phyloP scores from a whole-genome alignment of 2,113 vertebrate species.

The Cavia porcellus region DNA sequence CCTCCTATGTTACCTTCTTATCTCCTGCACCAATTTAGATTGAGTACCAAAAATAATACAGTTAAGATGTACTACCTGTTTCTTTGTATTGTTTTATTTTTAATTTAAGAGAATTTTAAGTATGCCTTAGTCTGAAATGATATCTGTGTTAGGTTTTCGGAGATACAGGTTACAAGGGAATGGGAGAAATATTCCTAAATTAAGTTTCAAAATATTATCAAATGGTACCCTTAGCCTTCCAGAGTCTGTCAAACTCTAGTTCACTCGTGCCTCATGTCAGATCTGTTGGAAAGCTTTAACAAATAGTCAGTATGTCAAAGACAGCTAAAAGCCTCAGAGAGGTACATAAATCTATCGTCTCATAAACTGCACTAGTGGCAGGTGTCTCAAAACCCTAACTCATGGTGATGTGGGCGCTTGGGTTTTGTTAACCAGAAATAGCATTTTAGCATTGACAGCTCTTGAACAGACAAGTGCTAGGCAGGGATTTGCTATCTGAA shows the following conservation, averaged over 20 bases:
- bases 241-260: conserved; percentile 14
- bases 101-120: conserved; percentile 14
- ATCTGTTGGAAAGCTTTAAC: conserved; percentile 60
- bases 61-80: neutral
- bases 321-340: conserved; percentile 66
- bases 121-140: neutral
- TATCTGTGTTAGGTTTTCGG: neutral
- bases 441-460: conserved; percentile 70
- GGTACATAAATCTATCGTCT: conserved; percentile 60
- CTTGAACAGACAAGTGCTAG: conserved; percentile 49
- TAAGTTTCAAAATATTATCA: conserved; percentile 51
- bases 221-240: conserved; percentile 46
- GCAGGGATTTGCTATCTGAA: conserved; percentile 36
- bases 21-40: too few relatives aligned
- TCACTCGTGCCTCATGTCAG: conserved; percentile 37
- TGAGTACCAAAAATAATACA: too few relatives aligned
- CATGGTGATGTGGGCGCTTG: conserved; percentile 28
- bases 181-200: conserved; percentile 46
- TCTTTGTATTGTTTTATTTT: conserved; percentile 6
- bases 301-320: conserved; percentile 54
- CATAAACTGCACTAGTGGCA: conserved; percentile 62
- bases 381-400: conserved; percentile 64
- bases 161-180: conserved; percentile 23
- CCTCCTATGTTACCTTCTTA: too few relatives aligned
- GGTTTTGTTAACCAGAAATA: conserved; percentile 76